phyloP scores from a whole-genome alignment of 2,797 vertebrate genomes.

The Rousettus madagascariensis region DNA sequence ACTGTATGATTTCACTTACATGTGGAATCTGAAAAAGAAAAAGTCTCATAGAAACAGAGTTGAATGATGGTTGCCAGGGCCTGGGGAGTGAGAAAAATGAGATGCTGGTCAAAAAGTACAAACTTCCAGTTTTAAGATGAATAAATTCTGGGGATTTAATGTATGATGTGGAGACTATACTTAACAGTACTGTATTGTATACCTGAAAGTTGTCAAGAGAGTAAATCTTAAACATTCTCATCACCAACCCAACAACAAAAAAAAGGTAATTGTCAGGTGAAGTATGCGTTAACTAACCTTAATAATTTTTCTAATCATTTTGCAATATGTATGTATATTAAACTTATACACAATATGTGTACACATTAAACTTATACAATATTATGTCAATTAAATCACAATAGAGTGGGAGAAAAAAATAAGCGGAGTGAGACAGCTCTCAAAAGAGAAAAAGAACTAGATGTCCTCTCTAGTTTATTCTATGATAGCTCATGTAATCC shows the following conservation, averaged over 20 bases:
- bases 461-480: not conserved
- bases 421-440: not conserved
- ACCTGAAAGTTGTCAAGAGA: not conserved
- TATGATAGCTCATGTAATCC: not conserved
- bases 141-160: not conserved
- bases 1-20: not conserved
- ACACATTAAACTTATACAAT: not conserved
- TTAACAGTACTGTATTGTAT: not conserved
- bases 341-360: not conserved
- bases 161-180: not conserved
- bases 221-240: not conserved
- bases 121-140: not conserved
- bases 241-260: not conserved
- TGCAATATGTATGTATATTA: not conserved
- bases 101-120: not conserved
- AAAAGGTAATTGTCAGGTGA: not conserved
- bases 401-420: not conserved
- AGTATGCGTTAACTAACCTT: not conserved
- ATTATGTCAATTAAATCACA: not conserved
- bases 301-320: not conserved
- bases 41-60: not conserved
- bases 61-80: not conserved
- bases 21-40: not conserved
- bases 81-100: not conserved
- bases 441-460: not conserved